phyloP scores from a whole-genome alignment of 2,797 vertebrate species.

The Parauchenoglanis punctatus region DNA sequence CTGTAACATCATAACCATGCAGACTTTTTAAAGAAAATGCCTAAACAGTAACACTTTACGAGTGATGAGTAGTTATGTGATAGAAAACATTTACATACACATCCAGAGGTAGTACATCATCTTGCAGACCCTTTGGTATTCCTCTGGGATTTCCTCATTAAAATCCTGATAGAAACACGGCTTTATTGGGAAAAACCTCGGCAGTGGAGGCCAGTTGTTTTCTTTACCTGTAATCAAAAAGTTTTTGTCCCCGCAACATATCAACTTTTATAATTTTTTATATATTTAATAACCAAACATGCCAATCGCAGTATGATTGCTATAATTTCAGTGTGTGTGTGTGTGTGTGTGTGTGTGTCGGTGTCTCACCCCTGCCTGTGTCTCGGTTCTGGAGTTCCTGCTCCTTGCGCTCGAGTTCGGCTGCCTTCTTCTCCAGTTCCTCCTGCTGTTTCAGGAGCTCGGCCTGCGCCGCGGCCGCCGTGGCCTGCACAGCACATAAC shows the following conservation, averaged over 20 bases:
- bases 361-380: conserved; percentile 63
- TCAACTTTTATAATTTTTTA: too few species aligned
- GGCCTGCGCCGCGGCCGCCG: conserved; percentile 85
- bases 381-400: conserved; percentile 80
- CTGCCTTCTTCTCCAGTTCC: conserved; percentile 92
- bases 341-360: not conserved
- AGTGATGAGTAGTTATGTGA: not conserved
- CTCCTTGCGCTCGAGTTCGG: conserved; percentile 92
- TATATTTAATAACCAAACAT: too few species aligned
- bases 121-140: conserved; percentile 89
- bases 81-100: conserved; percentile 78
- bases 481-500: conserved; percentile 68
- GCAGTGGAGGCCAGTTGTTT: conserved; percentile 96
- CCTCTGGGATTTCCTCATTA: conserved; percentile 87
- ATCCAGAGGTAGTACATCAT: conserved; percentile 99
- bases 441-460: conserved; percentile 92
- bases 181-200: conserved; percentile 84
- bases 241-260: not conserved
- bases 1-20: not conserved
- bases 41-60: not conserved
- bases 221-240: conserved; percentile 76
- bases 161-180: conserved; percentile 98
- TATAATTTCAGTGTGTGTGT: not conserved
- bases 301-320: not conserved
- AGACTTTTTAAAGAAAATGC: not conserved